Evolutionary conservation across 2,113 vertebrate genomes (phyloP), one percentile per base, ranked within the genome.

Genomic region (Phaethon lepturus): DNA sequence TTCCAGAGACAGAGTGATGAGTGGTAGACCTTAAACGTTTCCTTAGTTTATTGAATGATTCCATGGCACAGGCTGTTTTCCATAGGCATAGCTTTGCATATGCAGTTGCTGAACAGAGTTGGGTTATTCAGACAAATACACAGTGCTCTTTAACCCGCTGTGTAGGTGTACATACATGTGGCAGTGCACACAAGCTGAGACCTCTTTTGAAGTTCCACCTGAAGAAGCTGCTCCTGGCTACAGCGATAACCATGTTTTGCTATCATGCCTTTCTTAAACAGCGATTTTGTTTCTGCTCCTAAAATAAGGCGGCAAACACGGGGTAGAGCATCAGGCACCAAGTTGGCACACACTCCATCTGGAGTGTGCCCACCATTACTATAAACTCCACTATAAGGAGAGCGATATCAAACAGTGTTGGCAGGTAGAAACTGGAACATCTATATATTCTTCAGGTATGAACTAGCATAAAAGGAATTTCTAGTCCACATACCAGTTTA

Each of bases 21-120:
- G 62, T 66, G 47, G 25, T 35, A 88, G 69, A 87, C 62, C 73
- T 90, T 88, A 31, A 71, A 38, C 45, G 28, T 92, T 92, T 93
- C 75, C 88, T 94, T 90, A 91, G 64, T 96, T 97, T 95, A 95
- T 97, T 96, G 82, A 52, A 50, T 22, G 23, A 47, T 88, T 93
- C 74, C n/a, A 71, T 58, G 58, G 83, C 77, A 90, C 74, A 88
- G 63, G 58, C 68, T 80, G 47, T 89, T 91, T 85, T 90, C 83
- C 84, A 89, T 31, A 79, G 49, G 74, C 66, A 78, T 31, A 90
- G 76, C 80, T 91, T 95, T 76, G 87, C 77, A 78, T 88, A 33
- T 35, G 78, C 45, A 60, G 50, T 64, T 1, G 10, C 78, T 88
- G 74, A 92, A 68, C 58, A 75, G 69, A 58, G n/a, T 1, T 55